Base-by-base conservation (phyloP, 2,113 vertebrate species). In the Microcebus ravelobensis region DNA sequence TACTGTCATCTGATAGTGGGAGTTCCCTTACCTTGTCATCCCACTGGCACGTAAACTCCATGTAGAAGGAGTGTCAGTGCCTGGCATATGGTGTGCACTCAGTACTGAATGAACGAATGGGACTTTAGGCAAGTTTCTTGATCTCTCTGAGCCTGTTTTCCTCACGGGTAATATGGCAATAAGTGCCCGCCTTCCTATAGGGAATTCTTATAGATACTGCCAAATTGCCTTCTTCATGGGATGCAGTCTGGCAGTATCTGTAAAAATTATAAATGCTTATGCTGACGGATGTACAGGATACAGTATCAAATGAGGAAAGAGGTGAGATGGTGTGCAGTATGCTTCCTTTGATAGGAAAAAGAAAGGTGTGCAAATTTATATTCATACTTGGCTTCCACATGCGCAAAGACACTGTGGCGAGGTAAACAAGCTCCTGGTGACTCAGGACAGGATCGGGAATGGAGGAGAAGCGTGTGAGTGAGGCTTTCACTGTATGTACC, bases 81-180 rank as follows among this genome's bases (percentile, higher is more conserved):
- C 70, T 39, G 36, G 61, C 34, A 3, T 21, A 0, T 4, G 29
- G 4, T 39, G 0, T 31, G 11, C 17, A 2, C 8, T 81, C 42
- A n/a, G 3, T 21, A 18, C 55, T 3, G 55, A 36, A 25, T 14
- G 34, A 17, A 14, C 12, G 3, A 15, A 1, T 21, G n/a, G 55
- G 70, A 36, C 45, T 21, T n/a, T 6, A 3, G 63, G n/a, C 8
- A 4, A 8, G 70, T 7, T 20, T 42, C 18, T 6, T 15, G 36
- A n/a, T 50, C 50, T 50, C 4, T 8, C 42, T 10, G 34, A 52
- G 36, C 70, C 34, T 80, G 67, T 77, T 7, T 7, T 36, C 59
- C 70, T 21, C 2, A 4, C 14, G 27, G 76, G n/a, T 2, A 0
- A 5, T 1, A 1, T 0, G 1, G 50, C 61, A 17, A 0, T 34